Evolutionary conservation across 1,140 invertebrate species (phyloP), one percentile per base, ranked within the genome.

Genomic region (Sitodiplosis mosellana): DNA sequence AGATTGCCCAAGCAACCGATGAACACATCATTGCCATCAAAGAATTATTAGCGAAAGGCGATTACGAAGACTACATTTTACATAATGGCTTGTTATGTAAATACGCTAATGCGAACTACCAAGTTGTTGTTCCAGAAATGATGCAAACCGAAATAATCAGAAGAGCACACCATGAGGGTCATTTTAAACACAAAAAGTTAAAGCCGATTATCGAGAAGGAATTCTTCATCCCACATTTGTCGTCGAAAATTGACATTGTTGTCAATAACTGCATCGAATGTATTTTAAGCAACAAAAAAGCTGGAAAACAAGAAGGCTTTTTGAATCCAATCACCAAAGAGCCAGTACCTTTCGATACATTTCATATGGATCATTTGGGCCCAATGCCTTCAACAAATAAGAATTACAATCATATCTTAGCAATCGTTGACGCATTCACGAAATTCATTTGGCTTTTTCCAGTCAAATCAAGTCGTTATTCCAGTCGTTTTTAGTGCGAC

Each of bases 381-480:
- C 46, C 10, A 33, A 46, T 12, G 33, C 19, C 18, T 14, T 20
- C 11, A 48, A 41, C 51, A 12, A 18, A 27, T 3, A 52, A 48
- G 27, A 14, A 17, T 6, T 60, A 60, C 33, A 59, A 57, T 7
- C 50, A 61, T 40, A 55, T 61, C n/a, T 27, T 63, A 2, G 55
- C 54, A 0, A 33, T 63, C 3, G 52, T 63, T 2, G 56, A 61
- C 43, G 56, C 37, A 0, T 61, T 55, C 22, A 57, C 54, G 0
- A 61, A 61, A 27, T 52, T 45, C 33, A 18, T 47, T 15, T 60
- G 61, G 58, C 33, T 61, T 5, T 62, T 52, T 37, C 55, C 58
- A 19, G 46, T 46, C 0, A 61, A 59, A 33, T 33, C 33, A 34
- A n/a, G n/a, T n/a, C n/a, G n/a, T n/a, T n/a, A n/a, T n/a, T n/a